Evolutionary conservation across 2,888 invertebrate genomes (phyloP), one percentile per base, ranked within the genome.

Genomic region (Tholera decimalis): DNA sequence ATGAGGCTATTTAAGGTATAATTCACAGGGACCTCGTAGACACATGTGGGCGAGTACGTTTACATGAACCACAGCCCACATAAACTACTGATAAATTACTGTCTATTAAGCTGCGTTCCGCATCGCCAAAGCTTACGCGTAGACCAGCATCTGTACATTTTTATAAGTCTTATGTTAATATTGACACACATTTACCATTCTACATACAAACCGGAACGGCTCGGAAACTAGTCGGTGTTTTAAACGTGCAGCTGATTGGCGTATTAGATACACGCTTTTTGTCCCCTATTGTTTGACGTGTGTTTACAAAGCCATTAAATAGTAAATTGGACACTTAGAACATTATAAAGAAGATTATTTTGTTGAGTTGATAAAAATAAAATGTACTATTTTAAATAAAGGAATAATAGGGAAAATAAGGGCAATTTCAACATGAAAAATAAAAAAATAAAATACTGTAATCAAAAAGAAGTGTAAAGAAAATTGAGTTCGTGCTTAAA

Each of bases 81-180:
- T 35, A 41, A 30, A 35, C 43, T 13, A 54, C 30, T 43, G 18
- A 47, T 46, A 47, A 60, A 66, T 61, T 18, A 51, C 51, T 18
- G 18, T 22, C 7, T 33, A 33, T 41, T 39, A 55, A 46, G n/a
- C 49, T 41, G 43, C 22, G 35, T 39, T 44, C 59, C 44, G 35
- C 35, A 26, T 18, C 28, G 41, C 72, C 59, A 51, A 58, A 41
- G 51, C 43, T 54, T 47, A 20, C 33, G 8, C 44, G 30, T 18
- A 20, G 20, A 43, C 15, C 20, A 9, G 15, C 26, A 46, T 44
- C 28, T 28, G 50, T 54, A 3, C 24, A 35, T 70, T 62, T 73
- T 62, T 47, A 63, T 43, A 58, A 57, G 56, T 65, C 0, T 8
- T 67, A 80, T 80, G 77, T 41, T 65, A 79, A 73, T 76, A 59